A percentile compares a stretch with the other conserved stretches of the same genome.
Evolutionary conservation across 2,888 invertebrate genomes (phyloP).

Genomic region (Oscheius myriophilus): DNA sequence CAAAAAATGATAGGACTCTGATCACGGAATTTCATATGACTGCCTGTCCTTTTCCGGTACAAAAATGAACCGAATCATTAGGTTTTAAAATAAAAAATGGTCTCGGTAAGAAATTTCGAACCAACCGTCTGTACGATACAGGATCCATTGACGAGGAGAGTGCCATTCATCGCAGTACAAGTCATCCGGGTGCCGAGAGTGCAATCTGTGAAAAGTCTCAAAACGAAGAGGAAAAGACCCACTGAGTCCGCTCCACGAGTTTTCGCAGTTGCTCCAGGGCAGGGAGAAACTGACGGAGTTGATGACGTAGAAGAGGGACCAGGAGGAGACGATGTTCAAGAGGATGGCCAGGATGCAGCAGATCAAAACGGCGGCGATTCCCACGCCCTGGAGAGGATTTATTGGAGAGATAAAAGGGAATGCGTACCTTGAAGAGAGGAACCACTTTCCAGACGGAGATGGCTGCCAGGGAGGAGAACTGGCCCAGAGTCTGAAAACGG

Average conservation of each 20-base stretch:
- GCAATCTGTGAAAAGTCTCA: constrained; percentile 51
- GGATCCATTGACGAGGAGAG: constrained; percentile 64
- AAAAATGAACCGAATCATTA: too few relatives aligned
- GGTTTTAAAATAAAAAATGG: neutral
- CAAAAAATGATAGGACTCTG: too few relatives aligned
- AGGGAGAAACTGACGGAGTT: constrained; percentile 85
- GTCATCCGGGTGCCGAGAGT: constrained; percentile 60
- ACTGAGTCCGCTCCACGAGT: constrained; percentile 83
- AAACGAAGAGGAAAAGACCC: constrained; percentile 20
- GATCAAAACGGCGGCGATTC: constrained; percentile 75
- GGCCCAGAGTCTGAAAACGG: constrained; percentile 78
- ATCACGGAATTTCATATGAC: too few relatives aligned
- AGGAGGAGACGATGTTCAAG: constrained; percentile 76
- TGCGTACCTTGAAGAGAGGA: constrained; percentile 79
- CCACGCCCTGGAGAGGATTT: constrained; percentile 71
- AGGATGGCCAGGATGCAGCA: constrained; percentile 74
- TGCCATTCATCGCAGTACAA: constrained; percentile 63
- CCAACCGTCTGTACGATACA: constrained; percentile 47
- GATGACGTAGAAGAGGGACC: constrained; percentile 75
- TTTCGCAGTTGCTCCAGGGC: constrained; percentile 88
- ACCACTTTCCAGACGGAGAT: constrained; percentile 85
- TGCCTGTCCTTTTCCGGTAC: too few relatives aligned
- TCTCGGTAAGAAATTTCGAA: neutral
- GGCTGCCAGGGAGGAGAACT: constrained; percentile 79
- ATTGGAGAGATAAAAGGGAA: constrained; percentile 21